Conservation (phyloP, 1,140 invertebrate species). For the Saccostrea cuccullata region DNA sequence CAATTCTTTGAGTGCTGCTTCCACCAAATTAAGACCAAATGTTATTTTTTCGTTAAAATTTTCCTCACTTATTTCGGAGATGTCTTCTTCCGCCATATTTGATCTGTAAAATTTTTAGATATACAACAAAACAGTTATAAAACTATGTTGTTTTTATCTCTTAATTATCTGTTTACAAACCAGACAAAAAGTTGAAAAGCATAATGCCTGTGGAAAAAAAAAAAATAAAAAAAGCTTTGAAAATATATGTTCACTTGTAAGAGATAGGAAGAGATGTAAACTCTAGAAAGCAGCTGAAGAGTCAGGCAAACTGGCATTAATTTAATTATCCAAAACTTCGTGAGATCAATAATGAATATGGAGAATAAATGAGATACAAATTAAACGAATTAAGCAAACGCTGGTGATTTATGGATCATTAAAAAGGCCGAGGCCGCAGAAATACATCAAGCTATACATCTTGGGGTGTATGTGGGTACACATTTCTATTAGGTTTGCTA, state of each 20-base stretch:
- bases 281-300: background rate
- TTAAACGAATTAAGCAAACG: background rate
- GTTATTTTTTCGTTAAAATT: slow-evolving; percentile 63
- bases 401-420: background rate
- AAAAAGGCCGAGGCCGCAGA: background rate
- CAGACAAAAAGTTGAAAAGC: too few species aligned
- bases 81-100: slow-evolving; percentile 14
- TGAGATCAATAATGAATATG: background rate
- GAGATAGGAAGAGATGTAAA: background rate
- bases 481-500: too few species aligned
- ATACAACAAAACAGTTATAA: too few species aligned
- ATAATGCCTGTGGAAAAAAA: background rate
- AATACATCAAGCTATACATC: too few species aligned
- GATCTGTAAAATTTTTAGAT: background rate
- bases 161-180: too few species aligned
- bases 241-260: background rate
- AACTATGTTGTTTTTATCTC: too few species aligned
- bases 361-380: background rate
- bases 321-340: background rate
- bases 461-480: too few species aligned
- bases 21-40: slow-evolving; percentile 61
- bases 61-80: slow-evolving; percentile 48
- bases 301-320: background rate
- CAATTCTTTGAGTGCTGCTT: slow-evolving; percentile 62
- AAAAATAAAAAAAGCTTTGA: background rate